Base-by-base conservation (phyloP, 2,113 vertebrate genomes). In the Tetrax tetrax region DNA sequence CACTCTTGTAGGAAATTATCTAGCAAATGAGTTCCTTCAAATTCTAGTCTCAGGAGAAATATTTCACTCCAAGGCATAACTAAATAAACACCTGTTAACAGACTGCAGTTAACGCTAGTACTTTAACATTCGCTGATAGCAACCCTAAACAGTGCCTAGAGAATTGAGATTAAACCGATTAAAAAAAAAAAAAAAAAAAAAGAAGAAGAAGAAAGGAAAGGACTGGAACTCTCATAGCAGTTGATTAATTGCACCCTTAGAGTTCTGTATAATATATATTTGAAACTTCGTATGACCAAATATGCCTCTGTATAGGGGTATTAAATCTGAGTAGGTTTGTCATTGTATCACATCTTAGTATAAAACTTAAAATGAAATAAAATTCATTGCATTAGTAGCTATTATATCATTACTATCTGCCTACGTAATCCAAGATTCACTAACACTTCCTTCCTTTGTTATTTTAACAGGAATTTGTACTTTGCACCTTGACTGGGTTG, bases 41-140 rank as follows among this genome's bases (percentile, higher is more conserved):
- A 71, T 19, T 77, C 28, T 53, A 66, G 35, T 87, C 83, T 87
- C 91, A 45, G 57, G 89, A 95, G 91, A 89, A 92, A 75, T 78
- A 91, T 87, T 95, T 92, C 21, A 92, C 76, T 87, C 18, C 64
- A 78, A 95, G 83, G 77, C 87, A 93, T 71, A 89, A 81, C 95
- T 71, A 87, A 84, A 90, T 86, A 95, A 95, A 97, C 45, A 94
- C 80, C 64, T 71, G 60, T 66, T 95, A 94, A 87, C 64, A 92
- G 76, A 77, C 33, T 86, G 31, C 56, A 75, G 76, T 71, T 81
- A 92, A 64, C 0, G 5, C 8, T 74, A 77, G 59, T 80, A 82
- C 45, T 83, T 84, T 54, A 83, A 56, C 54, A 68, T 86, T 86
- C 57, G 57, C 12, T 63, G 74, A 41, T 38, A 69, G 10, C 20